Base-by-base conservation (phyloP, 2,797 vertebrate genomes). In the Xerus rutilus region DNA sequence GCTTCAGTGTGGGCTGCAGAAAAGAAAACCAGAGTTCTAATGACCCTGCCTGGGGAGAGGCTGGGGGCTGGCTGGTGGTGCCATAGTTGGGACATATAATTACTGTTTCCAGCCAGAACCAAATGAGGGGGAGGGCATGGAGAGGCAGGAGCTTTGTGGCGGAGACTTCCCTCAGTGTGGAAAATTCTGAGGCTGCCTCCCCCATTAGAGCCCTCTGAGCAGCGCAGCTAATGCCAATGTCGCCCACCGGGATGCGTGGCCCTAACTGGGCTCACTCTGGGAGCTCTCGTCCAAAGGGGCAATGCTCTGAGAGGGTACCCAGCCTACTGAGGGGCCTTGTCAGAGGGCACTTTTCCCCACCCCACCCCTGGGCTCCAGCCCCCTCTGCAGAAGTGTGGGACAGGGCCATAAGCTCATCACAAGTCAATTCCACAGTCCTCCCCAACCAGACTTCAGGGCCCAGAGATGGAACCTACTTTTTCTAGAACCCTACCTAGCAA, bases 21-120 rank as follows among this genome's bases (percentile, higher is more conserved):
- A 39, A 73, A 47, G 70, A 43, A 77, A 79, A 13, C 59, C 12
- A 70, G 83, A 65, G 17, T 95, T 92, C 91, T 20, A n/a, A 72
- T 4, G 39, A 30, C 83, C n/a, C 35, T 47, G 86, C 39, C 54
- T 13, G 62, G 82, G 45, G 28, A 0, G 5, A 72, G 91, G 89
- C 84, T 23, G 91, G 78, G 84, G 94, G 84, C 95, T 30, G 96
- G 77, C 69, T 79, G 76, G 45, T 32, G 72, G 30, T 91, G 88
- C 86, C 83, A n/a, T 45, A n/a, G 25, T 65, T n/a, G 73, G 93
- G 94, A 93, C 84, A 13, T 97, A 64, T 97, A 98, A 98, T 98
- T 98, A 98, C 47, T 18, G 87, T 86, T 96, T 97, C 91, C 89
- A 95, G 86, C 72, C 81, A 39, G 86, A 64, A 47, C 65, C 65